A percentile compares a stretch with the other conserved stretches of the same genome.
phyloP scores from a whole-genome alignment of 2,888 invertebrate genomes.

The Nezara viridula region DNA sequence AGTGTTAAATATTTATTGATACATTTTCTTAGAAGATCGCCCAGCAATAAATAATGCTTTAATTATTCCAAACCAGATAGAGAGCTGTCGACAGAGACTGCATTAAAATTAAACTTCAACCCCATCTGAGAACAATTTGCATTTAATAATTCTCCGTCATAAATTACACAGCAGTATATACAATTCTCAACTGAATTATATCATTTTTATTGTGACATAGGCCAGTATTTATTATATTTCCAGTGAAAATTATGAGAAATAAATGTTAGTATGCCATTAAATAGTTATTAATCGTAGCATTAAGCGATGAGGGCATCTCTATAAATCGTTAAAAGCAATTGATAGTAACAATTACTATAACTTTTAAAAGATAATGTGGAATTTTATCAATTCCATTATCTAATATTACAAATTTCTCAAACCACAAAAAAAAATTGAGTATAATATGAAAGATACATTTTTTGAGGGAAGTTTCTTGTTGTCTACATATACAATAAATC shows the following conservation, averaged over 20 bases:
- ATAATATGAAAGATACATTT: no score
- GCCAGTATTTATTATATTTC: not conserved
- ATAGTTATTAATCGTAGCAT: not conserved
- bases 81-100: conserved; percentile 53
- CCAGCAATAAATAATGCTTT: conserved; percentile 40
- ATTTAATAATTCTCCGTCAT: conserved; percentile 53
- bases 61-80: conserved; percentile 53
- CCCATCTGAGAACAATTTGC: conserved; percentile 42
- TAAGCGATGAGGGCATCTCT: no score
- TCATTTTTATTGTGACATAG: not conserved
- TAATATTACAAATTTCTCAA: no score
- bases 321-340: not conserved
- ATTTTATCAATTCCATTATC: not conserved
- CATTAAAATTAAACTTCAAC: conserved; percentile 50
- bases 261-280: not conserved
- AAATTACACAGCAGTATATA: conserved; percentile 8
- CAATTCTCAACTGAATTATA: not conserved
- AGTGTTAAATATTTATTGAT: conserved; percentile 55
- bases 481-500: no score
- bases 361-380: not conserved
- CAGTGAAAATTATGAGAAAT: not conserved
- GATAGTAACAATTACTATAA: not conserved
- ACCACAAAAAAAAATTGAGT: no score
- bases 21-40: not conserved
- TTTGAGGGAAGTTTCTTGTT: no score